These are phyloP conservation scores for Carassius auratus DNA, from an alignment of 2,113 vertebrate genomes.

Conservation along the genomic window DNA sequence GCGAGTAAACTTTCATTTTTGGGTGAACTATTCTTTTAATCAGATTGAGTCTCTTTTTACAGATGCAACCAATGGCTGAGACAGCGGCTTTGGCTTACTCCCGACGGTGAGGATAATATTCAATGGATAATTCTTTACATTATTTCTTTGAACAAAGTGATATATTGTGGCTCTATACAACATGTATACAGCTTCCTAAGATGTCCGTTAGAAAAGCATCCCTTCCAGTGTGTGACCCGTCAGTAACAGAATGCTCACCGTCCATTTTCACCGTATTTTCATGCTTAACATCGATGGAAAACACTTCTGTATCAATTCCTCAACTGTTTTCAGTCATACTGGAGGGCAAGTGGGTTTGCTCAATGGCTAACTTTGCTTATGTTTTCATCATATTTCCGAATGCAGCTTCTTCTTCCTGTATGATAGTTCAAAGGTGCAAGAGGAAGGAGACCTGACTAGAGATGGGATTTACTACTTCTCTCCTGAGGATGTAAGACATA, in stretches of 20 bases:
- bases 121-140: background rate
- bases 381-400: slow-evolving; percentile 69
- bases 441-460: slow-evolving; percentile 86
- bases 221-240: background rate
- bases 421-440: slow-evolving; percentile 89
- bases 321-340: background rate
- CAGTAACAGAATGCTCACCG: background rate
- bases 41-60: background rate
- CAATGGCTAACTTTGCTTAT: background rate
- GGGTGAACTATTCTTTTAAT: background rate
- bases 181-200: background rate
- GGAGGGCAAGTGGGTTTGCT: background rate
- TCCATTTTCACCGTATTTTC: background rate
- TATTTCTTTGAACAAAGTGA: background rate
- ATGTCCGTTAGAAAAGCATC: background rate
- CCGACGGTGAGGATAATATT: slow-evolving; percentile 61
- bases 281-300: background rate
- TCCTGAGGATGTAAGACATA: slow-evolving; percentile 82
- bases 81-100: slow-evolving; percentile 42
- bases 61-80: slow-evolving; percentile 65
- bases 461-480: slow-evolving; percentile 93
- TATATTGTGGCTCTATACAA: background rate
- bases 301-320: background rate
- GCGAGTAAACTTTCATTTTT: no score
- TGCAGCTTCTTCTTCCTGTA: slow-evolving; percentile 92